Evolutionary conservation across 1,140 invertebrate species (phyloP).

Genomic region (Geopemphigus sp.): DNA sequence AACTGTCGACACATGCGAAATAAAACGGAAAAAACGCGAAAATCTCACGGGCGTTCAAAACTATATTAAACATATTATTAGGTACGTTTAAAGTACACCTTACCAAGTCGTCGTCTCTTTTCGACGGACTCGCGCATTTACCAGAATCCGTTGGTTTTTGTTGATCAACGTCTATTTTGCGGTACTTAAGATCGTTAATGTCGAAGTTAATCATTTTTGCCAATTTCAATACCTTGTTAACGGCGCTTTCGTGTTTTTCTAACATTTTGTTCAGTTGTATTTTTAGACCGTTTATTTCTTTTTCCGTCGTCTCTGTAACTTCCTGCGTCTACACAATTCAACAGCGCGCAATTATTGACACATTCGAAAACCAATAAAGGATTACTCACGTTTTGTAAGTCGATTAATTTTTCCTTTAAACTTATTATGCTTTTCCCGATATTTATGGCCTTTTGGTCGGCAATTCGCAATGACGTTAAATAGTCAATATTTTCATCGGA

Average conservation of each 20-base stretch:
- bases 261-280: background rate
- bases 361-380: background rate
- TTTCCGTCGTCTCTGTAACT: background rate
- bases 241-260: background rate
- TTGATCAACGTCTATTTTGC: constrained; percentile 24
- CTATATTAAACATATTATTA: background rate
- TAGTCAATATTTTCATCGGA: background rate
- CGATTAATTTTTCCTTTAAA: background rate
- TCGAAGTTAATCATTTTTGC: background rate
- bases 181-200: background rate
- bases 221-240: background rate
- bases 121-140: background rate
- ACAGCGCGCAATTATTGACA: background rate
- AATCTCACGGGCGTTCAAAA: too few species aligned
- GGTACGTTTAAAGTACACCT: background rate
- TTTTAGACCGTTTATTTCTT: background rate
- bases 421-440: background rate
- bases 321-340: background rate
- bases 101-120: background rate
- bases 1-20: too few species aligned
- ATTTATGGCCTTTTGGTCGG: background rate
- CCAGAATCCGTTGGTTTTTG: background rate
- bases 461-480: background rate
- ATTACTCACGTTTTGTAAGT: background rate
- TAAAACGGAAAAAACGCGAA: too few species aligned